Evolutionary conservation across 2,797 vertebrate genomes (phyloP).

Genomic region (Miichthys miiuy): DNA sequence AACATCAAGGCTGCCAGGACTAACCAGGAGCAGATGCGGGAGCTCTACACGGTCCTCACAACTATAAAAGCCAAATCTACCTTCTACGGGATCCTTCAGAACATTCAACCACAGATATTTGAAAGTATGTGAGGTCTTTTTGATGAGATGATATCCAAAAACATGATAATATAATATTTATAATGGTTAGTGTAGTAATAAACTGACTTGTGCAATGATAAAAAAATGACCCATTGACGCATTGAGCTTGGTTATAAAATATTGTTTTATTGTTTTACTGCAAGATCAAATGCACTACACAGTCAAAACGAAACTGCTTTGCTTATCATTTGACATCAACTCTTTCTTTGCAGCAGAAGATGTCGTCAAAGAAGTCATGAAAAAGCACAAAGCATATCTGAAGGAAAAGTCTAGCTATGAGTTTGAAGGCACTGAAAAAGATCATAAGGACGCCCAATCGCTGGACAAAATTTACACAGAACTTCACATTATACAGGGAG

Average conservation of each 20-base stretch:
- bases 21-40: conserved; percentile 54
- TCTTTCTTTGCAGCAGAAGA: conserved; percentile 35
- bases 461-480: conserved; percentile 52
- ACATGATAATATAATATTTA: neutral
- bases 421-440: conserved; percentile 33
- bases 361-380: conserved; percentile 7
- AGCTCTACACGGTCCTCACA: conserved; percentile 13
- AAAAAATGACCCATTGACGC: neutral
- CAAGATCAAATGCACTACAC: neutral
- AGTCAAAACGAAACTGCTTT: neutral
- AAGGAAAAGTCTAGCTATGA: conserved; percentile 26
- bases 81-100: conserved; percentile 37
- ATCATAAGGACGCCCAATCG: neutral
- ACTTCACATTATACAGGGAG: conserved; percentile 49
- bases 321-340: neutral
- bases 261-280: no score
- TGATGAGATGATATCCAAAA: neutral
- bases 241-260: neutral
- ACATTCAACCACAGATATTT: conserved; percentile 4
- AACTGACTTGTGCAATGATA: neutral
- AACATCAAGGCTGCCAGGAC: neutral
- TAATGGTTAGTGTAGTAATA: neutral
- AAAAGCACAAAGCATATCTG: conserved; percentile 31
- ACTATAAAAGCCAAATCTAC: conserved; percentile 23
- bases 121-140: conserved; percentile 18